Conservation (phyloP, 1,140 invertebrate genomes). For the Drosophila carrolli region DNA sequence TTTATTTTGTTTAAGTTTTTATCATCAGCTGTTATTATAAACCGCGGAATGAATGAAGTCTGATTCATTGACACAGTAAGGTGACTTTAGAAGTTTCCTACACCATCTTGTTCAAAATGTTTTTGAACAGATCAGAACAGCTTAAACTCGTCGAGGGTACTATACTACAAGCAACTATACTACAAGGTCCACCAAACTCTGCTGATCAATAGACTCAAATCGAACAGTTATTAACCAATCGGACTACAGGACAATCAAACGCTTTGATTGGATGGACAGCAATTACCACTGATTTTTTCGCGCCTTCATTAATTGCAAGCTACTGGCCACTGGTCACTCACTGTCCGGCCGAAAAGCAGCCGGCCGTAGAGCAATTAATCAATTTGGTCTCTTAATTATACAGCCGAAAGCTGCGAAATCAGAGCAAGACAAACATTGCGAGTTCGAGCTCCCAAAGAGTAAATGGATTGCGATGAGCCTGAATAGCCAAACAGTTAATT, state of each 20-base stretch:
- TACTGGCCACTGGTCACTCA: slow-evolving; percentile 2
- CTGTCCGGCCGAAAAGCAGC: slow-evolving; percentile 12
- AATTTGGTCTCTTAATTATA: slow-evolving; percentile 56
- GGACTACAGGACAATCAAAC: slow-evolving; percentile 24
- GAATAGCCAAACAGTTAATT: slow-evolving; percentile 8
- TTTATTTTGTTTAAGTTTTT: too few species aligned
- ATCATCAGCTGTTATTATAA: too few species aligned
- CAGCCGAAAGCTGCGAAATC: slow-evolving; percentile 12
- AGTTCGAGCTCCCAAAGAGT: slow-evolving; percentile 4
- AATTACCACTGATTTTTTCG: slow-evolving; percentile 34
- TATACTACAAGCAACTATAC: too few species aligned
- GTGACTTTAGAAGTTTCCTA: too few species aligned
- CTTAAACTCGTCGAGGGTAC: too few species aligned
- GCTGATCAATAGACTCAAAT: background rate
- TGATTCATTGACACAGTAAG: too few species aligned
- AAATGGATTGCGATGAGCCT: background rate
- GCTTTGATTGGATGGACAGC: slow-evolving; percentile 48
- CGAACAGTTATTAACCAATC: background rate
- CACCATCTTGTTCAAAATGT: too few species aligned
- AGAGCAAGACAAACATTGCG: slow-evolving; percentile 30
- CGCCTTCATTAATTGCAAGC: slow-evolving; percentile 51
- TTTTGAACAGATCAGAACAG: background rate
- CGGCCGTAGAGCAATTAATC: slow-evolving; percentile 58
- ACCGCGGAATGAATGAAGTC: too few species aligned
- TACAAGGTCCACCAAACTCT: background rate